Evolutionary conservation across 2,113 vertebrate genomes (phyloP).

Genomic region (Mustelus asterias): DNA sequence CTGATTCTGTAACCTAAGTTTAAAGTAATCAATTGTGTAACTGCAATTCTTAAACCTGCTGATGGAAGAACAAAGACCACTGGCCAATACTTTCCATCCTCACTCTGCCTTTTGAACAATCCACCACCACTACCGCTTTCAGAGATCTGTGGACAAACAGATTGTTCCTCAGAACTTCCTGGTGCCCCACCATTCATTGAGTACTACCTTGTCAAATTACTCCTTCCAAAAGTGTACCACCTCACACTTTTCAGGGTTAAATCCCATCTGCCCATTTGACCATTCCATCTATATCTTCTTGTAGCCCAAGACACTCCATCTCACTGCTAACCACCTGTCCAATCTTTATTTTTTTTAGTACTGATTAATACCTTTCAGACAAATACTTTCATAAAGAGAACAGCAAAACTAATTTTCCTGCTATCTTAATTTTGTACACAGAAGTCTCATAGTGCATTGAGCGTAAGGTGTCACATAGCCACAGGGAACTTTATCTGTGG

Average conservation of each 20-base stretch:
- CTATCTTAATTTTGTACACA: background rate
- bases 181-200: no score
- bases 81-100: background rate
- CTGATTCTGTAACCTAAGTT: background rate
- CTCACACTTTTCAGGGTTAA: no score
- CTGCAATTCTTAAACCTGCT: background rate
- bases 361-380: background rate
- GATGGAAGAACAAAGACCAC: background rate
- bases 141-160: no score
- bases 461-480: background rate
- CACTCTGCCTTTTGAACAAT: background rate
- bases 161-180: no score
- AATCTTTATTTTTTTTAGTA: background rate
- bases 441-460: background rate
- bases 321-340: background rate
- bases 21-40: background rate
- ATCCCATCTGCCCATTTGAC: no score
- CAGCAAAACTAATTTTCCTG: background rate
- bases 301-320: no score
- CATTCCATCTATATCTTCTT: no score
- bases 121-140: background rate
- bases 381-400: background rate
- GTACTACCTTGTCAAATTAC: no score
- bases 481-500: background rate
- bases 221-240: no score